Percentiles rank a stretch among this genome's conserved stretches.
Evolutionary conservation across 1,140 invertebrate species (phyloP).

Genomic region (Sarcophaga bullata): DNA sequence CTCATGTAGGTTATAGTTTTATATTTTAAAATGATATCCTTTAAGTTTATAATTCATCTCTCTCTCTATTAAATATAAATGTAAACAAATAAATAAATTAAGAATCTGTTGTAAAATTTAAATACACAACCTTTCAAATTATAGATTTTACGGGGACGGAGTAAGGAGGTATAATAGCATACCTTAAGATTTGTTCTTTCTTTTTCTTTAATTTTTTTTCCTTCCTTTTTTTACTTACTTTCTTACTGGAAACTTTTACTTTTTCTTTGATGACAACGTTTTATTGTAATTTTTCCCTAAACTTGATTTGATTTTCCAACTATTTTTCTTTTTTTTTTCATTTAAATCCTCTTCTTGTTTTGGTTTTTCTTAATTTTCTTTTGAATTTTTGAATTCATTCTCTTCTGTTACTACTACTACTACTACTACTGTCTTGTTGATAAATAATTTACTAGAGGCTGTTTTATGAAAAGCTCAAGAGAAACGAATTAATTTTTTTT

Average conservation of each 20-base stretch:
- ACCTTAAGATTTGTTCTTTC: conserved; percentile 36
- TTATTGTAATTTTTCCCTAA: no score
- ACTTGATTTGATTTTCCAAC: no score
- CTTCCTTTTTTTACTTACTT: background rate
- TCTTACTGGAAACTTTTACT: background rate
- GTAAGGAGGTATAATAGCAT: conserved; percentile 63
- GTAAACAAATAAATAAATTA: background rate
- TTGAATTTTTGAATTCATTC: conserved; percentile 6
- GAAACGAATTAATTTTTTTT: conserved; percentile 14
- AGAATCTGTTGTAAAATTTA: conserved; percentile 29
- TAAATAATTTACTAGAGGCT: conserved; percentile 31
- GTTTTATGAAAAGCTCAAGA: conserved; percentile 10
- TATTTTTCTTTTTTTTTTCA: background rate
- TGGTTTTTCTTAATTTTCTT: background rate
- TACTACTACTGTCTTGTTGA: conserved; percentile 23
- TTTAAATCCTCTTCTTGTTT: background rate
- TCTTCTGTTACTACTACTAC: background rate
- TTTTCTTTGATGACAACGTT: no score
- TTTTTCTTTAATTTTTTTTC: background rate
- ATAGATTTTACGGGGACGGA: conserved; percentile 66
- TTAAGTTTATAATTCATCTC: background rate
- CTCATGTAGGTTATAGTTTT: conserved; percentile 3
- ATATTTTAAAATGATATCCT: background rate
- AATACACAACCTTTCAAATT: conserved; percentile 44
- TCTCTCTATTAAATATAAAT: conserved; percentile 5